phyloP scores from a whole-genome alignment of 2,888 invertebrate species.

The Hydrotaea diabolus region DNA sequence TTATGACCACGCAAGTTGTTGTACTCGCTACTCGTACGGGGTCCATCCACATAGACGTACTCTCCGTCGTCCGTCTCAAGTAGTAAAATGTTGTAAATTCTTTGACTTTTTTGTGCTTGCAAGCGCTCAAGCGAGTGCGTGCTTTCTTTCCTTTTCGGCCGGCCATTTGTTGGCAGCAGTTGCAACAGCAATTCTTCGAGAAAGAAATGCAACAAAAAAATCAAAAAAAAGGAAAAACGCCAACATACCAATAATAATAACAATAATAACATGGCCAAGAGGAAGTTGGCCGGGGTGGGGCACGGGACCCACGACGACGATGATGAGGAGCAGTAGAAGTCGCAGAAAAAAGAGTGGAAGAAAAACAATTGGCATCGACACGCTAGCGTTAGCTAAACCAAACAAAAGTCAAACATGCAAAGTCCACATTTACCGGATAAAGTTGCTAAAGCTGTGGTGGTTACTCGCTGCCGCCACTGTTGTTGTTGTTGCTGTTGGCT shows the following conservation, averaged over 20 bases:
- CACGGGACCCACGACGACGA: background rate
- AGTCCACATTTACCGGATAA: slow-evolving; percentile 66
- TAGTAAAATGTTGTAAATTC: slow-evolving; percentile 65
- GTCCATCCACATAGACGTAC: too few relatives aligned
- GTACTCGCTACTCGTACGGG: too few relatives aligned
- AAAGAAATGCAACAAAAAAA: slow-evolving; percentile 28
- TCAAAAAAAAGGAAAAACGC: background rate
- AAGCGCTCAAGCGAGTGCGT: background rate
- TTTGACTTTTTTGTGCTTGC: slow-evolving; percentile 12
- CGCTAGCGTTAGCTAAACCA: slow-evolving; percentile 56
- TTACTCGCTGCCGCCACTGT: background rate
- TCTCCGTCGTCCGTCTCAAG: slow-evolving; percentile 7
- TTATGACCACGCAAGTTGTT: slow-evolving; percentile 67
- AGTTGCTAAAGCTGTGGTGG: slow-evolving; percentile 33
- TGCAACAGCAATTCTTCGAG: background rate
- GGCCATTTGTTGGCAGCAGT: slow-evolving; percentile 39
- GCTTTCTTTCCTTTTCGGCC: slow-evolving; percentile 38
- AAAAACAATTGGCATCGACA: slow-evolving; percentile 64
- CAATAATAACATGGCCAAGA: slow-evolving; percentile 1
- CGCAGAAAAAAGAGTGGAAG: slow-evolving; percentile 46
- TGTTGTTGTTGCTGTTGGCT: slow-evolving; percentile 4
- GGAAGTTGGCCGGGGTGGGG: background rate
- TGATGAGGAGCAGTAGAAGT: background rate
- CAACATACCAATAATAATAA: slow-evolving; percentile 8
- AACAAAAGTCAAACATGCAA: slow-evolving; percentile 64